Conservation (phyloP, 2,888 invertebrate genomes). For the Hypena proboscidalis region DNA sequence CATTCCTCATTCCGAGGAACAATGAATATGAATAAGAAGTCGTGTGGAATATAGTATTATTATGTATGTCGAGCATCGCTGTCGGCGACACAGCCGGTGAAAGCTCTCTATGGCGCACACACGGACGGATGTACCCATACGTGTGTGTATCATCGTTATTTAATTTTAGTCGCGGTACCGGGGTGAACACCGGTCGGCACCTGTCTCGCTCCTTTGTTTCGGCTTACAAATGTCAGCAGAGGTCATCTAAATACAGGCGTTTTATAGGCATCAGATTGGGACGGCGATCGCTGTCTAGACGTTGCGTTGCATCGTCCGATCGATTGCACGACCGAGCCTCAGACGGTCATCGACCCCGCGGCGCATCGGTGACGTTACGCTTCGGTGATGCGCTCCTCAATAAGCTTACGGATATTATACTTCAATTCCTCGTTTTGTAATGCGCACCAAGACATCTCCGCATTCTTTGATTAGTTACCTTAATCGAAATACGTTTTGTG, state of each 20-base stretch:
- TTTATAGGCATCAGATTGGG: conserved; percentile 76
- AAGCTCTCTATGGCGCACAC: conserved; percentile 68
- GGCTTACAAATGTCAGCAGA: conserved; percentile 80
- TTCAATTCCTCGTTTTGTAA: conserved; percentile 58
- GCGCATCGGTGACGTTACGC: conserved; percentile 85
- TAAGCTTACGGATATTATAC: conserved; percentile 71
- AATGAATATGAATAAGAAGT: conserved; percentile 54
- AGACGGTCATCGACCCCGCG: conserved; percentile 83
- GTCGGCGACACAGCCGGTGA: conserved; percentile 64
- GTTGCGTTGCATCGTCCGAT: conserved; percentile 82
- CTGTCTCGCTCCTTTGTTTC: conserved; percentile 83
- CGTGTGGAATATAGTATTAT: conserved; percentile 51
- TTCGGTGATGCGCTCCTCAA: conserved; percentile 80
- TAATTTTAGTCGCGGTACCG: conserved; percentile 73
- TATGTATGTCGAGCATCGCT: conserved; percentile 63
- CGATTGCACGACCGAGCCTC: conserved; percentile 81
- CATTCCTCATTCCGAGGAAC: conserved; percentile 47
- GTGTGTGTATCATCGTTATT: conserved; percentile 68
- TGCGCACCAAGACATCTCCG: conserved; percentile 47
- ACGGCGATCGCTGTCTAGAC: conserved; percentile 81
- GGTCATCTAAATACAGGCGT: conserved; percentile 83
- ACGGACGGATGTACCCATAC: conserved; percentile 39
- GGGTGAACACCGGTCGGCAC: conserved; percentile 70
- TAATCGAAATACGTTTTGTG: conserved; percentile 17
- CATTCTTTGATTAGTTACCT: conserved; percentile 44